Base-by-base conservation (phyloP, 2,888 invertebrate genomes). In the Nomada goodeniana region DNA sequence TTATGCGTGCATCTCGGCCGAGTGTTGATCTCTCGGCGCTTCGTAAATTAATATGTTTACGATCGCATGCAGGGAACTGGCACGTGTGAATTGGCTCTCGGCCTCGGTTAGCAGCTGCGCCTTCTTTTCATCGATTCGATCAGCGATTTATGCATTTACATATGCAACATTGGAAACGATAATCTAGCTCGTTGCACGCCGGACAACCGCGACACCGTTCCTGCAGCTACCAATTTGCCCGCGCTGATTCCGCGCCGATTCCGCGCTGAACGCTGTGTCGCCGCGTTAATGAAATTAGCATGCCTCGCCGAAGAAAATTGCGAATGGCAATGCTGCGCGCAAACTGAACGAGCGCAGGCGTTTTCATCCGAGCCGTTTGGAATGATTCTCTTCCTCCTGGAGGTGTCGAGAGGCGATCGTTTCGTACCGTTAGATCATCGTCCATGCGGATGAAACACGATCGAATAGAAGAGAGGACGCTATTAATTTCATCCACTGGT, bases 1-100 rank as follows among this genome's bases (percentile, higher is more conserved):
- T 36, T 15, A 65, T 26, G 52, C 64, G 60, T 15, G 63, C 64
- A 23, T 52, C 53, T 13, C 42, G 20, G 0, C 52, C 18, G 26
- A 13, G 68, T 42, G 80, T 67, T 76, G 69, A 53, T 81, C 76
- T 69, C 75, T 72, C 78, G 83, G 68, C 78, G 83, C 70, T 82
- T 74, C 57, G 70, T 85, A 79, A 85, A 85, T 85, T 78, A 78
- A 83, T 57, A 23, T 64, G 70, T 79, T 85, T 85, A 86, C 84
- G 85, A 82, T 57, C 55, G 59, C 53, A 36, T 63, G 74, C 73
- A 55, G 53, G 60, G 55, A 80, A 86, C 76, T 69, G 74, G 74
- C 83, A 83, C 71, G 80, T 85, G 76, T 78, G 86, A 85, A 85
- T 74, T 65, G 57, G 65, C 61, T 78, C 83, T 42, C 60, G 80